Evolutionary conservation across 1,140 invertebrate genomes (phyloP), one percentile per base, ranked within the genome.

Genomic region (Babylonia areolata): DNA sequence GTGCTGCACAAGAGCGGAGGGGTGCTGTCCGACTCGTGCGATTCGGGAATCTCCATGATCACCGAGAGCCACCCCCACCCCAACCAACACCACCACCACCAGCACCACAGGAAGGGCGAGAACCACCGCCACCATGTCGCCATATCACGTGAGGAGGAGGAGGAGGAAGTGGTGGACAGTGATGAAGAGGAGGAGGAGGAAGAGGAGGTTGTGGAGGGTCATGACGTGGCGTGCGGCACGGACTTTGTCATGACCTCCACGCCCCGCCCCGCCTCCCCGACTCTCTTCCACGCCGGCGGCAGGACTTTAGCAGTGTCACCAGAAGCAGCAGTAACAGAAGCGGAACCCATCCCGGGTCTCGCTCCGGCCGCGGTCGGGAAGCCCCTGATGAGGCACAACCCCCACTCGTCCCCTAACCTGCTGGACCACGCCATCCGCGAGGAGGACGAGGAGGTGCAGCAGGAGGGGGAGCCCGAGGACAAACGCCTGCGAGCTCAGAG

Each of bases 391-490:
- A 12, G 28, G 12, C 58, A 46, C 81, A 82, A n/a, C 37, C 81
- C 81, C 11, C 15, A 37, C 54, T 82, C 81, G 54, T 54, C 81
- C 0, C 84, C 77, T 33, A 85, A 71, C 54, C 78, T 85, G 28
- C 78, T 81, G 39, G 75, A 85, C n/a, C 78, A 80, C 77, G 84
- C 84, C 84, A 85, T 85, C 54, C 42, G 64, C 51, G 84, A 85
- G 58, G 84, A 85, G 58, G 84, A 58, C 54, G 84, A 85, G 40
- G 84, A 85, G 40, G 84, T 80, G 33, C 40, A 46, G 35, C 37
- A 39, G 28, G 84, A 85, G n/a, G 84, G 75, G 23, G 64, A 80
- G 54, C 77, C 75, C 73, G 84, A 85, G 37, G 84, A 81, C 78
- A 81, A 85, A 40, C 82, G 82, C 5, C 9, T 84, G 28, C 35